These are phyloP conservation scores for Pedetes capensis DNA, from an alignment of 2,113 vertebrate species.

Conservation along the genomic window DNA sequence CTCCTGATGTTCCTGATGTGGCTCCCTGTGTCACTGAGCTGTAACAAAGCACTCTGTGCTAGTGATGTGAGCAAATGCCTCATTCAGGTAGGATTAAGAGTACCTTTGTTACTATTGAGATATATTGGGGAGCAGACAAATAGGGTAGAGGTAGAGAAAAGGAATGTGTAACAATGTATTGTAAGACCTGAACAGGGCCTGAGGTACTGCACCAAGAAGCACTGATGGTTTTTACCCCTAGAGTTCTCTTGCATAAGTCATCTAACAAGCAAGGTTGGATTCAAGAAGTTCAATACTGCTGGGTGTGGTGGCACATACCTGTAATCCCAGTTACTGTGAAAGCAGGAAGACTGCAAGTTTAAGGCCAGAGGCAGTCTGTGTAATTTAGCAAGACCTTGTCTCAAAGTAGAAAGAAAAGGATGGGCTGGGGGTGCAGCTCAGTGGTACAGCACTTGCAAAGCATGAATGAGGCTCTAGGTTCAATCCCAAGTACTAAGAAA, in stretches of 20 bases:
- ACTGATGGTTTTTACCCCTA: not conserved
- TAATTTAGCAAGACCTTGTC: too few relatives aligned
- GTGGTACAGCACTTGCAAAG: too few relatives aligned
- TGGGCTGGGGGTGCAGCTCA: too few relatives aligned
- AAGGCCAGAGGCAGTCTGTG: too few relatives aligned
- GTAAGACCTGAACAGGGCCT: not conserved
- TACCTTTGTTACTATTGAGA: not conserved
- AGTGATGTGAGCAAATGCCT: slow-evolving; percentile 99
- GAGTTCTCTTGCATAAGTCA: not conserved
- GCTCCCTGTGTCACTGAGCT: slow-evolving; percentile 85
- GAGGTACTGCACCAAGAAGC: not conserved
- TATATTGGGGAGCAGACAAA: not conserved
- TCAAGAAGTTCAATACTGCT: not conserved
- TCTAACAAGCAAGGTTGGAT: not conserved
- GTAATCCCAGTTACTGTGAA: too few relatives aligned
- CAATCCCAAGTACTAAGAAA: too few relatives aligned
- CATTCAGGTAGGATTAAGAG: slow-evolving; percentile 88
- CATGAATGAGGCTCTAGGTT: too few relatives aligned
- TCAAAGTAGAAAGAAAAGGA: too few relatives aligned
- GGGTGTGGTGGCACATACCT: too few relatives aligned
- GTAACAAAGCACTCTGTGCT: slow-evolving; percentile 98
- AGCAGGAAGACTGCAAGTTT: too few relatives aligned
- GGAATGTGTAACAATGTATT: not conserved
- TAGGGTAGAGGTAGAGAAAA: not conserved
- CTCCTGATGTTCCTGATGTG: slow-evolving; percentile 85